These are phyloP conservation scores for Oxystoma pomonae DNA, from an alignment of 2,888 invertebrate species.

Conservation along the genomic window DNA sequence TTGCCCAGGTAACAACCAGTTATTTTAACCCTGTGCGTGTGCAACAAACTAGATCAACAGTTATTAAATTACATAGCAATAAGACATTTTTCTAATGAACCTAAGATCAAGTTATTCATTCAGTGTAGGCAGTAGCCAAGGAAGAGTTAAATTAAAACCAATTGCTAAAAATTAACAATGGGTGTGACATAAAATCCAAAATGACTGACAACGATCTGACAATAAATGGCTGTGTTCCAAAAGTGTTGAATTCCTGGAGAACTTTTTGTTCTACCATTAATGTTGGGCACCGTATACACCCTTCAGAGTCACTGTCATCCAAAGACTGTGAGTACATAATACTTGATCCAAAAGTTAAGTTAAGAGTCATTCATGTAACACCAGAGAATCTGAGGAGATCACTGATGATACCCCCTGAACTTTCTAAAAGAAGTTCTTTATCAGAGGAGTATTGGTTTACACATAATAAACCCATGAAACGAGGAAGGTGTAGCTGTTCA, in stretches of 20 bases:
- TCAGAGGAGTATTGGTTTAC: constrained; percentile 51
- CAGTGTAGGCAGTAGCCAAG: constrained; percentile 19
- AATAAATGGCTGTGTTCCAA: constrained; percentile 32
- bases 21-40: too few species aligned
- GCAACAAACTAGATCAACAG: too few species aligned
- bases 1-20: too few species aligned
- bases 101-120: neutral
- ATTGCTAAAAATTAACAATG: constrained; percentile 27
- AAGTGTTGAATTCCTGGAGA: constrained; percentile 34
- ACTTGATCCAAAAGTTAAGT: constrained; percentile 38
- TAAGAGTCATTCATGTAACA: constrained; percentile 42
- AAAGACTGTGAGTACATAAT: constrained; percentile 42
- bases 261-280: constrained; percentile 31
- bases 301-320: constrained; percentile 39
- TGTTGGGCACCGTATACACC: constrained; percentile 39
- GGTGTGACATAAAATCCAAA: constrained; percentile 34
- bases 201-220: constrained; percentile 30
- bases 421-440: constrained; percentile 39
- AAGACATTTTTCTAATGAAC: neutral
- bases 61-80: too few species aligned
- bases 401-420: constrained; percentile 23
- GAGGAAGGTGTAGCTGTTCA: constrained; percentile 45
- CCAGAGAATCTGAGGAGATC: constrained; percentile 34
- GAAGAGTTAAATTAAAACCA: constrained; percentile 13
- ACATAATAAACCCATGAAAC: constrained; percentile 45